Conservation (phyloP, 1,140 invertebrate genomes). For the Carposina sasakii region DNA sequence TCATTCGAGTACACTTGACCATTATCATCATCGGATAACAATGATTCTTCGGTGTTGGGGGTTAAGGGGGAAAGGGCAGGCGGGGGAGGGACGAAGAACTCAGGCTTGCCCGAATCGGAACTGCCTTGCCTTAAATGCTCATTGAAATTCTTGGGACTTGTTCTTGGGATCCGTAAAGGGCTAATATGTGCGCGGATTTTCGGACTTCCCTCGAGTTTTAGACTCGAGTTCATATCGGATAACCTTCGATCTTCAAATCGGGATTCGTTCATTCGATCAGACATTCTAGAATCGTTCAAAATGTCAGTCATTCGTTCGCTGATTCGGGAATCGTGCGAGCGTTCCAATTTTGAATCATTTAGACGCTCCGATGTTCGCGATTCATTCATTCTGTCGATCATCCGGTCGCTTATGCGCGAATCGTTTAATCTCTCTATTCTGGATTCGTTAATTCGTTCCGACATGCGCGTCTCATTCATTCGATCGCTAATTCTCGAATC, state of each 20-base stretch:
- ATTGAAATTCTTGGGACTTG: slow-evolving; percentile 49
- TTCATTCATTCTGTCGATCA: slow-evolving; percentile 23
- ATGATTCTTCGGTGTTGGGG: slow-evolving; percentile 57
- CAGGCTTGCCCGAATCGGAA: slow-evolving; percentile 34
- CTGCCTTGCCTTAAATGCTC: slow-evolving; percentile 46
- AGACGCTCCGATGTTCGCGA: slow-evolving; percentile 20
- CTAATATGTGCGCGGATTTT: slow-evolving; percentile 49
- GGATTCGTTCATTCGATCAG: slow-evolving; percentile 27
- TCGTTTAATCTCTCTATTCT: slow-evolving; percentile 18
- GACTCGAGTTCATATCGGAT: slow-evolving; percentile 51
- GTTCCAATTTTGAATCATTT: too few species aligned
- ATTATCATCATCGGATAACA: slow-evolving; percentile 49
- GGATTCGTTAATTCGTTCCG: slow-evolving; percentile 16
- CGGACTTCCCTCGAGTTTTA: slow-evolving; percentile 52
- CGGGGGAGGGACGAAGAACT: slow-evolving; percentile 41
- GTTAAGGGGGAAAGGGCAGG: slow-evolving; percentile 48
- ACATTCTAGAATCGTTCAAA: slow-evolving; percentile 27
- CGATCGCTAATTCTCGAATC: slow-evolving; percentile 29
- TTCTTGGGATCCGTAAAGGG: slow-evolving; percentile 40
- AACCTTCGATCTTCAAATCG: slow-evolving; percentile 41
- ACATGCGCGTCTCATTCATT: slow-evolving; percentile 18
- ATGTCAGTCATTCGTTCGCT: slow-evolving; percentile 24
- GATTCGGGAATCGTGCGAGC: slow-evolving; percentile 28
- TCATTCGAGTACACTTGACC: slow-evolving; percentile 56
- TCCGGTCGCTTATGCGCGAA: slow-evolving; percentile 10